Percentiles rank a stretch among this genome's conserved stretches.
Evolutionary conservation across 2,113 vertebrate genomes (phyloP).

Genomic region (Fregetta grallaria): DNA sequence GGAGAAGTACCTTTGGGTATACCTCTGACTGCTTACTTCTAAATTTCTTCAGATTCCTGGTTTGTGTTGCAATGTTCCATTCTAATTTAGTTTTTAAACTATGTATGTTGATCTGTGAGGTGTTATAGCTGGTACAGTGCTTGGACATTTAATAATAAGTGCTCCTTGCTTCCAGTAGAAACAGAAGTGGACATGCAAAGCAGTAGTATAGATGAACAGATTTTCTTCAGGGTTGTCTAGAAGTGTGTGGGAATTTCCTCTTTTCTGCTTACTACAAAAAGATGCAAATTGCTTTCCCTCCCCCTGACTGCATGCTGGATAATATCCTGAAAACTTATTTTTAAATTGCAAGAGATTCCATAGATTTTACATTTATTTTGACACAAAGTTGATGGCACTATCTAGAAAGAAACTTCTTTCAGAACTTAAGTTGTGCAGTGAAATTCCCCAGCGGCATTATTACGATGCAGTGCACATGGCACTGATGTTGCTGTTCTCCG

Average conservation of each 20-base stretch:
- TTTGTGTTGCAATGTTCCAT: background rate
- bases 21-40: background rate
- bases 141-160: background rate
- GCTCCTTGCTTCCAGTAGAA: background rate
- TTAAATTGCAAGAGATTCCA: no score
- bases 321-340: background rate
- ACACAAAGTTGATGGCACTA: background rate
- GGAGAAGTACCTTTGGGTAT: background rate
- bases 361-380: background rate
- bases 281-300: background rate
- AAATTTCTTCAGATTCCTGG: background rate
- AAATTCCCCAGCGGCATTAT: background rate
- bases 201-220: background rate
- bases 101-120: background rate
- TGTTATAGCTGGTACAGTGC: background rate
- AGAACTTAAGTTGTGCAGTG: background rate
- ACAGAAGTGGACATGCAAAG: background rate
- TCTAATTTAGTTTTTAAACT: background rate
- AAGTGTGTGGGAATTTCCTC: background rate
- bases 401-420: background rate
- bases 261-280: constrained; percentile 4
- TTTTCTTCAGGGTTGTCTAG: background rate
- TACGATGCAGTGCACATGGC: background rate
- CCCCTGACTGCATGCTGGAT: background rate
- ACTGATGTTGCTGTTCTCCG: background rate